Base-by-base conservation (phyloP, 2,888 invertebrate genomes). In the Troglohyphantes excavatus region DNA sequence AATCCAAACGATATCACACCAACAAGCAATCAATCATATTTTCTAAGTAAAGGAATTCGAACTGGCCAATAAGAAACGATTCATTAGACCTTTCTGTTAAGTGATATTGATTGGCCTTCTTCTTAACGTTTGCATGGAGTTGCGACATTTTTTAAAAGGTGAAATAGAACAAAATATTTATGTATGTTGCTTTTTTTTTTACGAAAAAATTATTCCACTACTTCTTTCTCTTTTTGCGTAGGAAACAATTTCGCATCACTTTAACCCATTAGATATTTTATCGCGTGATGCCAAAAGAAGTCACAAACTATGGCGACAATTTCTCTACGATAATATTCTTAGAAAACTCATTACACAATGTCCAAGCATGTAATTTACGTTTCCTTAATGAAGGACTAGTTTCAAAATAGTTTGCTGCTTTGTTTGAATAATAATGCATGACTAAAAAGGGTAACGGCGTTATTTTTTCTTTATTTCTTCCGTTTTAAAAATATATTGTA, bases 281-380 rank as follows among this genome's bases (percentile, higher is more conserved):
- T 67, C 19, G 79, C 67, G 67, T 67, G 79, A 17, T 0, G 3
- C 5, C 9, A n/a, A 75, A 72, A 61, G 53, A 29, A 61, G 29
- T 59, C 13, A 29, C 53, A 53, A 19, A 7, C 59, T 82, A 21
- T 61, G 68, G 27, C n/a, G 78, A 39, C 78, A 78, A 9, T 59
- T 7, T 27, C 39, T 27, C 39, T 61, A 1, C 27, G 53, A 81
- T 46, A 68, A 53, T 78, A 78, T 82, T 82, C 70, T 70, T 70
- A 59, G 82, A 82, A 82, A 82, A 27, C 67, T 81, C 79, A 68
- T 81, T 81, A 68, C 46, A 29, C 59, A 82, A 53, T 46, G 53
- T 26, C 79, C 19, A 27, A 82, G 39, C 17, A 23, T 21, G 61
- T 72, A 70, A 82, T 70, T 82, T 82, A 53, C 67, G 46, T 81